These are phyloP conservation scores for Montipora cactus DNA, from an alignment of 64 coral and sea anemone genomes.

Conservation along the genomic window DNA sequence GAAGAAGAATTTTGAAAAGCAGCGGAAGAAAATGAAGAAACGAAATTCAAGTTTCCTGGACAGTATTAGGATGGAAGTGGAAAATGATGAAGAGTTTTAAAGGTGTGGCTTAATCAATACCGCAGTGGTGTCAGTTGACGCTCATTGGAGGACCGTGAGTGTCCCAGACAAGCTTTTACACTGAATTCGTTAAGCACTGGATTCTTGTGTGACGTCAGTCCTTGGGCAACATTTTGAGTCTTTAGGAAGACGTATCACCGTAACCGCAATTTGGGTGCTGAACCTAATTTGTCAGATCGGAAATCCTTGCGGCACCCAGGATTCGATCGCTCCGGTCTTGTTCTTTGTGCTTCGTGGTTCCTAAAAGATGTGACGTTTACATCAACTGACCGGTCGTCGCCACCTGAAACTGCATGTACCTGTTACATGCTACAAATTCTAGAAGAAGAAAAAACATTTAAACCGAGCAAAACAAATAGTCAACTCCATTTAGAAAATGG, in stretches of 20 bases:
- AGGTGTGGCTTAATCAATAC: too few species aligned
- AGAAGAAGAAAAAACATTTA: not conserved
- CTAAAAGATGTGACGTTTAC: too few species aligned
- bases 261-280: too few species aligned
- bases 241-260: too few species aligned
- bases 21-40: constrained; percentile 92
- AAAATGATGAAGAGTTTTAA: constrained; percentile 76
- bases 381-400: not conserved
- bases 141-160: too few species aligned
- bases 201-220: too few species aligned
- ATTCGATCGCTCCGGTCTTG: not conserved
- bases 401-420: not conserved
- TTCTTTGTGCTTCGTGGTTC: not conserved
- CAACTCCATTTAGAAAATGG: not conserved
- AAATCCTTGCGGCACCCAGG: too few species aligned
- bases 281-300: too few species aligned
- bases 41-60: constrained; percentile 97
- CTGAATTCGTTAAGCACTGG: too few species aligned
- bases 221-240: too few species aligned
- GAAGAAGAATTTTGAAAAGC: constrained; percentile 85
- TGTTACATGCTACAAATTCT: not conserved
- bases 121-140: not conserved
- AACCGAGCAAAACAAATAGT: not conserved
- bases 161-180: too few species aligned
- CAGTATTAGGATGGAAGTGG: constrained; percentile 98